A percentile compares a stretch with the other conserved stretches of the same genome.
phyloP scores from a whole-genome alignment of 2,888 invertebrate species.

The Coenonympha arcania region DNA sequence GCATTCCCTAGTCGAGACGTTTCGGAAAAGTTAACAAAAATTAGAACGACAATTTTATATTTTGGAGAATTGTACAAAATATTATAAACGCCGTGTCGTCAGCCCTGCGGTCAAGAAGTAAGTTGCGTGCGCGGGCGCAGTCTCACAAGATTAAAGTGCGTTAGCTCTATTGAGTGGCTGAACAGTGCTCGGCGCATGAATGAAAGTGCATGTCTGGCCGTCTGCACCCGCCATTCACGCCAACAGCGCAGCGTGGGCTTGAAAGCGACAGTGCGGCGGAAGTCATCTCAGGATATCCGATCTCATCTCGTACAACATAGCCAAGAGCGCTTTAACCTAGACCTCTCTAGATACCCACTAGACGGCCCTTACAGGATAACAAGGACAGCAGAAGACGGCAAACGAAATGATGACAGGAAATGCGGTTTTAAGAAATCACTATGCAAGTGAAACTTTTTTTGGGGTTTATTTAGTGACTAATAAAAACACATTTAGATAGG shows the following conservation, averaged over 20 bases:
- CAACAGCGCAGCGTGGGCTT: constrained; percentile 32
- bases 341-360: no score
- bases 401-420: no score
- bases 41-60: no score
- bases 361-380: no score
- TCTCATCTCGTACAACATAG: neutral
- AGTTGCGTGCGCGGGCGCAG: constrained; percentile 47
- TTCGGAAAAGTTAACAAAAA: no score
- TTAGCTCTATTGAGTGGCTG: constrained; percentile 47
- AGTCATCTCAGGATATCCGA: constrained; percentile 28
- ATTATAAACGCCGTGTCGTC: neutral
- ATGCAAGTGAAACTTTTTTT: no score
- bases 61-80: neutral
- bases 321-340: no score
- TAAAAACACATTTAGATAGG: no score
- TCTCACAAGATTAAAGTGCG: constrained; percentile 63
- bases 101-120: constrained; percentile 7
- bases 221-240: constrained; percentile 15
- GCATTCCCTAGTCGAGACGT: no score
- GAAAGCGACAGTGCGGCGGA: constrained; percentile 28
- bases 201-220: constrained; percentile 51
- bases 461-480: no score
- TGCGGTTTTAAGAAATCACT: no score
- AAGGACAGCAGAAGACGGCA: no score
- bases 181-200: constrained; percentile 37